Evolutionary conservation across 2,888 invertebrate genomes (phyloP), one percentile per base, ranked within the genome.

Genomic region (Sussaba pulchella): DNA sequence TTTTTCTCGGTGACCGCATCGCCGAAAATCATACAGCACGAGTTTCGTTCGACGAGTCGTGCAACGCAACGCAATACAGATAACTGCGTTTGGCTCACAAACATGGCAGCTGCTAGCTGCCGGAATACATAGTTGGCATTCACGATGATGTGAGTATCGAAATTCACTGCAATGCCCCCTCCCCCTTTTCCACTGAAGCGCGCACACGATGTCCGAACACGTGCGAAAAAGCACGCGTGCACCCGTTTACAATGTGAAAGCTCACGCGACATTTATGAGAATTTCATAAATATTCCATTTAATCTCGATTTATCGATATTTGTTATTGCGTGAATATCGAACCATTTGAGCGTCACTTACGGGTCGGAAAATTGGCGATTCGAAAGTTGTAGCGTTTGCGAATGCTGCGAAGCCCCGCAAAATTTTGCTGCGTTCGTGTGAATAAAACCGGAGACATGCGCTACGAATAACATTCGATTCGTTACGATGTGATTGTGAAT

Each of bases 401-500:
- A n/a, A 10, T 2, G 45, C 31, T 39, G 36, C 36, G 50, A 17
- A 39, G 26, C 9, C 26, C 17, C 26, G n/a, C 41, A 26, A 45
- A 66, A 57, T 57, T 5, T 41, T 43, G 36, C 39, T 12, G 31
- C 9, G 19, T 36, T 36, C 17, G 47, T 61, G 47, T 59, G 50
- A 21, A 31, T n/a, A 24, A 43, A 63, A 57, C 31, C 12, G 72
- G 17, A 41, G 61, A 41, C 52, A 10, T 43, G 66, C 78, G 73
- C 67, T 77, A 70, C 69, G 66, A 82, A 82, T 81, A 83, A 85
- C 82, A 77, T 85, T 78, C 83, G 81, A 87, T 86, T 86, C 86
- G 85, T 87, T 88, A 85, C 85, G 82, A 85, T 76, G 83, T 83
- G 86, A 88, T 87, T 87, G 85, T 83, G 84, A 86, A 85, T 87